A percentile compares a stretch with the other conserved stretches of the same genome.
These are phyloP conservation scores for Rhegmatorhina hoffmannsi DNA, from an alignment of 2,113 vertebrate genomes.

Conservation along the genomic window DNA sequence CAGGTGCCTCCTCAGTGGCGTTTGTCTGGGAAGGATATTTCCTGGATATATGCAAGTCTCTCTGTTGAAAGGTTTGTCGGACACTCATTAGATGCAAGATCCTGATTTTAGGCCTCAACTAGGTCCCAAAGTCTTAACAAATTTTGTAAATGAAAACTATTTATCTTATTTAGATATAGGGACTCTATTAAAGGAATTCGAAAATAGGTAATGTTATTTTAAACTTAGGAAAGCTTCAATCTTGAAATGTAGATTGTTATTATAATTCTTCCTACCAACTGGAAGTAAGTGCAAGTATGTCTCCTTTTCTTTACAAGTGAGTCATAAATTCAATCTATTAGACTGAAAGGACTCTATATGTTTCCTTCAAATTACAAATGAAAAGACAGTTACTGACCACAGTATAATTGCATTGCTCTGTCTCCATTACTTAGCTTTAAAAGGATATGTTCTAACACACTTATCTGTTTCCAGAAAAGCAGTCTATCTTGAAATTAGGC, in stretches of 20 bases:
- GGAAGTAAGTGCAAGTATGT: not conserved
- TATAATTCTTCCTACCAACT: not conserved
- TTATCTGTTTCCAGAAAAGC: slow-evolving; percentile 15
- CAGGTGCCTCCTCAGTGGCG: not conserved
- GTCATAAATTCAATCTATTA: not conserved
- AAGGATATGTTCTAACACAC: not conserved
- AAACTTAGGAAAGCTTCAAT: not conserved
- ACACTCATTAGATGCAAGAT: not conserved
- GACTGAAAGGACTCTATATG: not conserved
- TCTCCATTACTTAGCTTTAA: slow-evolving; percentile 2
- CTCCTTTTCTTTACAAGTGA: not conserved
- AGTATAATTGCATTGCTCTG: slow-evolving; percentile 3
- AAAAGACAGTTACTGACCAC: slow-evolving; percentile 11
- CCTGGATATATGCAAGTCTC: not conserved
- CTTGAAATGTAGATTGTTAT: not conserved
- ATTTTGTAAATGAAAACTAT: not conserved
- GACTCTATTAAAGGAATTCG: not conserved
- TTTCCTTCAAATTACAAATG: not conserved
- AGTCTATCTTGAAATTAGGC: not conserved
- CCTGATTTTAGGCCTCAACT: not conserved
- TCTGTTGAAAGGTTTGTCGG: accelerated
- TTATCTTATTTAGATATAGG: not conserved
- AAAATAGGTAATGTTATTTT: not conserved
- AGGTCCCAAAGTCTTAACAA: not conserved
- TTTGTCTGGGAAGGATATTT: not conserved